Evolutionary conservation across 2,888 invertebrate species (phyloP).

Genomic region (Drosophila antonietae): DNA sequence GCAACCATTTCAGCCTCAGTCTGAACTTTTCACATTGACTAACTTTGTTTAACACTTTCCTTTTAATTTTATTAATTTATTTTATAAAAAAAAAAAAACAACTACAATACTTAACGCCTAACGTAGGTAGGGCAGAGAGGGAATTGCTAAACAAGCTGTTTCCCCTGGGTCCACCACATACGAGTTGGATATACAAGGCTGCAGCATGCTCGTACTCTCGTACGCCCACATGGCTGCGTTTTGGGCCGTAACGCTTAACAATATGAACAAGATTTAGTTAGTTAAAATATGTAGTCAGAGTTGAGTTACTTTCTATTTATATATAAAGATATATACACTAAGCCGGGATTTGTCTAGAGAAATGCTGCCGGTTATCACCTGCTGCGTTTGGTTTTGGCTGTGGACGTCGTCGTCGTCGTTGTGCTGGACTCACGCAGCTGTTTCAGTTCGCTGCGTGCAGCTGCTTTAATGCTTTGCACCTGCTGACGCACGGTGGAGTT

Average conservation of each 20-base stretch:
- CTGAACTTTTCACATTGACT: background rate
- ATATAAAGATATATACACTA: constrained; percentile 40
- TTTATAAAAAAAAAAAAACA: constrained; percentile 38
- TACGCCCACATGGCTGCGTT: constrained; percentile 22
- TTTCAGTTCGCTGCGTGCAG: constrained; percentile 77
- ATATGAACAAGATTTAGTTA: constrained; percentile 53
- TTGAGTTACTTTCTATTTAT: constrained; percentile 38
- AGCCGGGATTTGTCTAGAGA: constrained; percentile 10
- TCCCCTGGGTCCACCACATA: background rate
- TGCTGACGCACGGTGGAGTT: constrained; percentile 75
- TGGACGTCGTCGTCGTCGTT: constrained; percentile 4
- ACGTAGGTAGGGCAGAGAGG: constrained; percentile 5
- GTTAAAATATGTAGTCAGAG: constrained; percentile 47
- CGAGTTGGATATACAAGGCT: constrained; percentile 6
- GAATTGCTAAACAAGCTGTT: background rate
- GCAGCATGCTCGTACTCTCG: constrained; percentile 7
- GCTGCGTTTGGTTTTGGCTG: constrained; percentile 58
- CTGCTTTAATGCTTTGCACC: constrained; percentile 78
- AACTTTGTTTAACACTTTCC: constrained; percentile 22
- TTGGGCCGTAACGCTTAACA: constrained; percentile 41
- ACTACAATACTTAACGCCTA: constrained; percentile 50
- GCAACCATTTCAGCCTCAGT: background rate
- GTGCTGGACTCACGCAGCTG: constrained; percentile 70
- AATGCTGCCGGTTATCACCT: constrained; percentile 66
- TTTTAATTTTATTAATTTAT: constrained; percentile 31